Conservation (phyloP, 2,888 invertebrate species). For the Drosophila ezoana region DNA sequence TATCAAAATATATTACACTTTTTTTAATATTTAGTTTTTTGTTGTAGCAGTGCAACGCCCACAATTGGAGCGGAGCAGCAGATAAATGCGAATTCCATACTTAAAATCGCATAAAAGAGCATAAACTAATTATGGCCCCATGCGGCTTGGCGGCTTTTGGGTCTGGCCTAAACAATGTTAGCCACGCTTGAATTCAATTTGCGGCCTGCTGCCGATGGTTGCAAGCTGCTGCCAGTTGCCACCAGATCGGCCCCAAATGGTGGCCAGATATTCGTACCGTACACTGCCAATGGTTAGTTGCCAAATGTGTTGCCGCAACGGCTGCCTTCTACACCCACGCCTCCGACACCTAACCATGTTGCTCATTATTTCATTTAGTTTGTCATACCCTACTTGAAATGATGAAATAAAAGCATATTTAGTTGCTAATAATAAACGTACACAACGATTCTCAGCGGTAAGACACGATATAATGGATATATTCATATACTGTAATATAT, state of each 20-base stretch:
- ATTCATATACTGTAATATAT: too few relatives aligned
- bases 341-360: conserved; percentile 52
- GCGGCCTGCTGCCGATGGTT: conserved; percentile 58
- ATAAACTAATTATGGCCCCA: conserved; percentile 69
- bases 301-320: conserved; percentile 41
- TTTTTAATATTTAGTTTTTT: conserved; percentile 4
- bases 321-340: conserved; percentile 64
- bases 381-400: conserved; percentile 40
- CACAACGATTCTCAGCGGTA: too few relatives aligned
- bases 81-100: conserved; percentile 60
- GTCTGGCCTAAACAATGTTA: conserved; percentile 62
- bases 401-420: not conserved
- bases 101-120: conserved; percentile 71
- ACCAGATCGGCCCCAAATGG: conserved; percentile 6
- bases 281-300: conserved; percentile 25
- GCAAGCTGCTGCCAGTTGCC: conserved; percentile 44
- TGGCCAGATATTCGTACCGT: too few relatives aligned
- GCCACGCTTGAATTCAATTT: conserved; percentile 75
- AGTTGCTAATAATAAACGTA: not conserved
- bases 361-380: conserved; percentile 61
- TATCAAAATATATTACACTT: conserved; percentile 48
- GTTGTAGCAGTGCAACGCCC: conserved; percentile 57
- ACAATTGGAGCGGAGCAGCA: conserved; percentile 32
- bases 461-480: too few relatives aligned
- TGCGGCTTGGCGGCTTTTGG: conserved; percentile 3